Evolutionary conservation across 1,140 invertebrate genomes (phyloP).

Genomic region (Ridgeia piscesae): DNA sequence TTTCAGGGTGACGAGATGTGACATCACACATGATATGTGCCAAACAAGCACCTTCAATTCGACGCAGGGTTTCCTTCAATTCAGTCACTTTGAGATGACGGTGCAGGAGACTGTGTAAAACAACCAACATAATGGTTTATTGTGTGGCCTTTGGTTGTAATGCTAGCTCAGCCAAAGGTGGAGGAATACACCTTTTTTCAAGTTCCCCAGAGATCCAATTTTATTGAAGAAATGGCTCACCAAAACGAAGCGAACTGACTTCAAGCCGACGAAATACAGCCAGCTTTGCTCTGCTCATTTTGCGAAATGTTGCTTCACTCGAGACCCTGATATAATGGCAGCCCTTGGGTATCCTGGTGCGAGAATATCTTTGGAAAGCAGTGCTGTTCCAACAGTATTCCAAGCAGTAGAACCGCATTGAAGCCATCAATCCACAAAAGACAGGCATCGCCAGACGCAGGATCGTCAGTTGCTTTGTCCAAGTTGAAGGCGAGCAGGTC

Average conservation of each 20-base stretch:
- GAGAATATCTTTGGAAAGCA: neutral
- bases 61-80: too few species aligned
- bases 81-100: too few species aligned
- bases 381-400: neutral
- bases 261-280: neutral
- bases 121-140: neutral
- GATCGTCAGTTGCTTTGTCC: too few species aligned
- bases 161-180: neutral
- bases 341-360: neutral
- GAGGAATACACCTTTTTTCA: neutral
- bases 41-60: too few species aligned
- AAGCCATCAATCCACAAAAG: too few species aligned
- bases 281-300: neutral
- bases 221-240: neutral
- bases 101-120: neutral
- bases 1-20: too few species aligned
- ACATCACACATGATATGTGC: too few species aligned
- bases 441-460: too few species aligned
- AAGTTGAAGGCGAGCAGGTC: too few species aligned
- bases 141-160: neutral
- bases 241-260: neutral
- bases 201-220: neutral
- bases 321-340: neutral
- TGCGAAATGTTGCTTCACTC: neutral
- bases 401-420: too few species aligned